A percentile compares a stretch with the other conserved stretches of the same genome.
phyloP scores from a whole-genome alignment of 2,113 vertebrate species.

The Cervus canadensis region DNA sequence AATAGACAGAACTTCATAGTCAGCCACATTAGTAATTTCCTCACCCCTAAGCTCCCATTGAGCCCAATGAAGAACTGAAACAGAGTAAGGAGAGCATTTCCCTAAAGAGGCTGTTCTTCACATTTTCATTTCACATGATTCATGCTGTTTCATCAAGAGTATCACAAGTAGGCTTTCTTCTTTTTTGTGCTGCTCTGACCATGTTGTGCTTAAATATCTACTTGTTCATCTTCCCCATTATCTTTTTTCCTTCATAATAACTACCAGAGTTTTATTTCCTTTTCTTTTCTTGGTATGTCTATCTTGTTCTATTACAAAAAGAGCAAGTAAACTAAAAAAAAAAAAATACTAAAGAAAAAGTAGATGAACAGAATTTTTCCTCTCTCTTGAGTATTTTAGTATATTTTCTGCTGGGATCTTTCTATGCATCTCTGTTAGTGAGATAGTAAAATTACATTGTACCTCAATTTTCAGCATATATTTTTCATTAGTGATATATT shows the following conservation, averaged over 20 bases:
- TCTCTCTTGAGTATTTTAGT: background rate
- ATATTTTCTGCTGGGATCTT: background rate
- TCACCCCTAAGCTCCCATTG: background rate
- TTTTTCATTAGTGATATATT: background rate
- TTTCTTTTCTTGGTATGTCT: background rate
- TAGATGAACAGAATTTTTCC: background rate
- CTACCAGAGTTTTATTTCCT: background rate
- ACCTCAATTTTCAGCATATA: background rate
- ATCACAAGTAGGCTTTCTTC: background rate
- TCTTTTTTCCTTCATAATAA: background rate
- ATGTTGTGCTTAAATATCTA: background rate
- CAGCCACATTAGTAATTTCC: background rate
- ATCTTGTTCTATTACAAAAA: background rate
- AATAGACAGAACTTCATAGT: background rate
- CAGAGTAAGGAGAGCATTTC: background rate
- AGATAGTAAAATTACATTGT: background rate
- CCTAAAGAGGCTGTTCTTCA: background rate
- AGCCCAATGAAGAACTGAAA: background rate
- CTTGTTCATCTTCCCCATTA: background rate
- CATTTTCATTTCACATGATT: background rate
- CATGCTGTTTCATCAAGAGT: too few relatives aligned
- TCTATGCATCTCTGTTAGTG: background rate
- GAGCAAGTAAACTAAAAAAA: background rate
- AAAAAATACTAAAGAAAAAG: background rate
- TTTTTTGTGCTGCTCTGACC: fast-evolving